Base-by-base conservation (phyloP, 2,797 vertebrate genomes). In the Hozukius guyotensis region DNA sequence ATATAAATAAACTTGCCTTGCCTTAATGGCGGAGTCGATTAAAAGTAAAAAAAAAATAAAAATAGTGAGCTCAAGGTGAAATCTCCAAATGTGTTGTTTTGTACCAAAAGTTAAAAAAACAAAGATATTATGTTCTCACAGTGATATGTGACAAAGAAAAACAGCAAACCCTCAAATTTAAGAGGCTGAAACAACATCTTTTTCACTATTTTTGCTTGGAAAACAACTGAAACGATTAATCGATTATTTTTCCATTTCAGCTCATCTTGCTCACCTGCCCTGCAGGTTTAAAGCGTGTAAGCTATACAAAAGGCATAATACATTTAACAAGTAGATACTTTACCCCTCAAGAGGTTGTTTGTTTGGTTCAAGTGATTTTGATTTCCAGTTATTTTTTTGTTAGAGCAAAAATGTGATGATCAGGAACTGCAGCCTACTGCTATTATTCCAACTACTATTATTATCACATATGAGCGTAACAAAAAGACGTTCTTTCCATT, bases 401-500 rank as follows among this genome's bases (percentile, higher is more conserved):
- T 5, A 20, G 14, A 57, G 38, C 16, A 31, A 52, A 80, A 62
- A 36, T 32, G 13, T 27, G n/a, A 34, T 29, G 7, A 65, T 34
- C 22, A 61, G 31, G 70, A 49, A 29, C 5, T 22, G 25, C 11
- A 69, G 14, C 5, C 10, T 18, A 6, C 4, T 27, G 36, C 14
- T 10, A 27, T 53, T 56, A 49, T 70, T 72, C 34, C 20, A 12
- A 9, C 24, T 22, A 29, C 16, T 20, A 62, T 46, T 18, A 53
- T 70, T n/a, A 77, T 69, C 24, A 46, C 13, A 52, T 49, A 60
- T 61, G 1, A 83, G 82, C 8, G 13, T 18, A 55, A 59, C 14
- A 74, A 53, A 76, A 63, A 80, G 20, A 18, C 34, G 6, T 42
- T 77, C n/a, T 80, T 77, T 87, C 72, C 77, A 73, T 71, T 78